A percentile compares a stretch with the other conserved stretches of the same genome.
These are phyloP conservation scores for Brachionus rubens DNA, from an alignment of 1,140 invertebrate genomes.

Conservation along the genomic window DNA sequence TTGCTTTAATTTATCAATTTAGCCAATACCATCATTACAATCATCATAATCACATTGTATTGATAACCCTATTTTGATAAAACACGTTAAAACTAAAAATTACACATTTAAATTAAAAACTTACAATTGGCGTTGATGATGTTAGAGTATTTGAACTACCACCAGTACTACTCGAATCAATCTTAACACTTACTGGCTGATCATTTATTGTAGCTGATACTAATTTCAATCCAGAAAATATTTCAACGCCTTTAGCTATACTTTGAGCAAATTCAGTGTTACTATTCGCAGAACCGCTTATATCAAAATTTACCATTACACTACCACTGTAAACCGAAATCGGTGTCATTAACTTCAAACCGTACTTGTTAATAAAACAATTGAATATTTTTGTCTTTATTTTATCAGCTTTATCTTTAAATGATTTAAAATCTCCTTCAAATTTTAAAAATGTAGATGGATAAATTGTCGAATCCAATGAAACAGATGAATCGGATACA, in stretches of 20 bases:
- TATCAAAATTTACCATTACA: conserved; percentile 4
- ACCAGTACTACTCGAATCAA: too few species aligned
- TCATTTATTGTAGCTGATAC: conserved; percentile 8
- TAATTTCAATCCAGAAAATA: background rate
- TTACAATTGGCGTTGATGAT: too few species aligned
- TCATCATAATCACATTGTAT: too few species aligned
- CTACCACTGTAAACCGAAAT: conserved; percentile 7
- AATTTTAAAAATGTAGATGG: conserved; percentile 1
- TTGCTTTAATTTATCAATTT: too few species aligned
- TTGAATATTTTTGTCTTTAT: background rate
- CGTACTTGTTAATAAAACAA: background rate
- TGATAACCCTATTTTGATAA: too few species aligned
- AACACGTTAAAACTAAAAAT: too few species aligned
- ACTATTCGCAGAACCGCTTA: background rate
- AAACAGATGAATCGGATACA: background rate
- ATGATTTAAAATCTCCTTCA: background rate
- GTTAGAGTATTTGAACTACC: too few species aligned
- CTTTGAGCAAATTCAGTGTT: background rate
- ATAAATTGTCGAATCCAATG: background rate
- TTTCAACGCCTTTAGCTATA: background rate
- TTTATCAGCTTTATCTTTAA: background rate
- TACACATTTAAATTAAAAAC: too few species aligned
- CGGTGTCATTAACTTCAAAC: background rate
- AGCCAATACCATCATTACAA: too few species aligned
- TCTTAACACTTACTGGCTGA: too few species aligned